Percentiles rank a stretch among this genome's conserved stretches.
These are phyloP conservation scores for Xestia sexstrigata DNA, from an alignment of 2,888 invertebrate genomes.

Conservation along the genomic window DNA sequence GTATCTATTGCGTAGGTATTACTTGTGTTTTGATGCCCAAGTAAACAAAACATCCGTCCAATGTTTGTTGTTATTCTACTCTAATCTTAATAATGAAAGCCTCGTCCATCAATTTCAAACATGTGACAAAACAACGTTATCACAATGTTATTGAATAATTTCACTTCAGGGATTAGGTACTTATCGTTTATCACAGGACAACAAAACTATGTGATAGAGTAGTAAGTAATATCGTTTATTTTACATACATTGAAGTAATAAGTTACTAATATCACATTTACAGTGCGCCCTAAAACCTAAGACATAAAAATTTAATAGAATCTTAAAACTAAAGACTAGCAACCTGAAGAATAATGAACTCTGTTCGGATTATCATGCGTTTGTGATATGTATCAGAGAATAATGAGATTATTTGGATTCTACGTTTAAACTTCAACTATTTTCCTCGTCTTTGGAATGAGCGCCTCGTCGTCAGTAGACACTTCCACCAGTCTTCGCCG, in stretches of 20 bases:
- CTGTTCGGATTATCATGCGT: conserved; percentile 83
- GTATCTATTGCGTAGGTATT: neutral
- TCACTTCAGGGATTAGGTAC: conserved; percentile 21
- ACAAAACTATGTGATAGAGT: conserved; percentile 60
- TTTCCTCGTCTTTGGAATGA: conserved; percentile 88
- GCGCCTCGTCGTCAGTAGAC: conserved; percentile 84
- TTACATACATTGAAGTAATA: conserved; percentile 79
- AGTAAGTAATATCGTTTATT: conserved; percentile 75
- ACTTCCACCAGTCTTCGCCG: conserved; percentile 91
- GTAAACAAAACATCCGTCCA: conserved; percentile 18
- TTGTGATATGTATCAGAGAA: conserved; percentile 85
- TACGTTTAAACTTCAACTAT: conserved; percentile 86
- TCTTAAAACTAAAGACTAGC: conserved; percentile 88
- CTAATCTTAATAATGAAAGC: conserved; percentile 12
- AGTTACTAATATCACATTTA: conserved; percentile 89
- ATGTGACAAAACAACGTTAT: conserved; percentile 33
- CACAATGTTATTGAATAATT: conserved; percentile 37
- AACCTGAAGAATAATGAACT: conserved; percentile 83
- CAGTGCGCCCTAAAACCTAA: conserved; percentile 82
- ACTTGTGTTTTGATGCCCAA: conserved; percentile 2
- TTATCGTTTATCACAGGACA: conserved; percentile 29
- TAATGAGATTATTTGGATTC: conserved; percentile 59
- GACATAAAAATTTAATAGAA: conserved; percentile 72
- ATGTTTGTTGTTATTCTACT: conserved; percentile 32
- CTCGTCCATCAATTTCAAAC: conserved; percentile 31